Percentiles rank a stretch among this genome's conserved stretches.
phyloP scores from a whole-genome alignment of 2,113 vertebrate genomes.

The Propithecus coquereli region DNA sequence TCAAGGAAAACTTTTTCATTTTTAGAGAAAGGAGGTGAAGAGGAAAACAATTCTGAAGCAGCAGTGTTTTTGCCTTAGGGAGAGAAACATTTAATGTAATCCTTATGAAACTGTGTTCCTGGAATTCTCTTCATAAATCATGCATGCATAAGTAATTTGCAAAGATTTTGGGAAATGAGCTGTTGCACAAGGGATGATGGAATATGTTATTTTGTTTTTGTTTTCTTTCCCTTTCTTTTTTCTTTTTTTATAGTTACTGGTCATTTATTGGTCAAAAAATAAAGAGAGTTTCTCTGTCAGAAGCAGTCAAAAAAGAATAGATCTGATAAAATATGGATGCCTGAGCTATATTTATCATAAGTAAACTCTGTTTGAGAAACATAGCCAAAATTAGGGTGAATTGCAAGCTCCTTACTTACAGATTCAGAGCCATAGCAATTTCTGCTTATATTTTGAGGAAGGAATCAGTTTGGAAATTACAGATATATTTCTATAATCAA shows the following conservation, averaged over 20 bases:
- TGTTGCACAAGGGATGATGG: neutral
- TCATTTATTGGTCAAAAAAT: neutral
- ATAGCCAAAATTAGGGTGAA: neutral
- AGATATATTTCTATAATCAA: neutral
- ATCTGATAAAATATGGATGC: neutral
- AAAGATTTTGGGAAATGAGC: constrained; percentile 53
- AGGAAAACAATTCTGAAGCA: constrained; percentile 31
- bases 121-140: constrained; percentile 34
- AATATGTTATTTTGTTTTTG: neutral
- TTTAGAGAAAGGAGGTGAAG: constrained; percentile 26
- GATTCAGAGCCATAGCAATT: neutral
- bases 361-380: constrained; percentile 35
- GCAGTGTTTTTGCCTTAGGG: constrained; percentile 36
- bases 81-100: constrained; percentile 55
- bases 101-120: constrained; percentile 34
- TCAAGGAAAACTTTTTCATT: constrained; percentile 36
- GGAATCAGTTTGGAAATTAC: neutral
- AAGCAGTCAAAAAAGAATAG: neutral
- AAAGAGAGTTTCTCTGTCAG: neutral
- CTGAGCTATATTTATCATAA: neutral
- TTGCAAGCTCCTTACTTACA: neutral
- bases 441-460: neutral
- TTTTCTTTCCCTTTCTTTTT: constrained; percentile 30
- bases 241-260: neutral
- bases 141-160: constrained; percentile 54